phyloP scores from a whole-genome alignment of 2,113 vertebrate species.

The Rynchops niger region DNA sequence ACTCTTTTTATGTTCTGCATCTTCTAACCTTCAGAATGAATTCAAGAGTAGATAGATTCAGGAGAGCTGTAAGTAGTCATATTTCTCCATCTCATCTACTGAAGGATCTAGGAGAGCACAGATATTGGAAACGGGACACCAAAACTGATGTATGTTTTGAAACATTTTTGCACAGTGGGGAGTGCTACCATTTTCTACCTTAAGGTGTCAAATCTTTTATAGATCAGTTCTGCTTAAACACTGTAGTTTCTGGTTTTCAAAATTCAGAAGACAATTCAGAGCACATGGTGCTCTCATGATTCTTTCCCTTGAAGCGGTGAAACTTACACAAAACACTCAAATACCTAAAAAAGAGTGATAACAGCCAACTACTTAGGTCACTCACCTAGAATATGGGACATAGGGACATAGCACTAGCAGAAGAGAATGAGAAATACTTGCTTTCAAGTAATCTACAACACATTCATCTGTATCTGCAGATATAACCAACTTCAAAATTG shows the following conservation, averaged over 20 bases:
- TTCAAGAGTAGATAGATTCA: background rate
- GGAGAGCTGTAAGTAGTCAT: background rate
- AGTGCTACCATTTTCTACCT: background rate
- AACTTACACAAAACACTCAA: background rate
- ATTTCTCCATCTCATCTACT: background rate
- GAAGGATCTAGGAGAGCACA: background rate
- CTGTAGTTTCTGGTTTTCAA: background rate
- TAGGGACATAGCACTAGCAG: background rate
- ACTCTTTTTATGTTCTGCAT: background rate
- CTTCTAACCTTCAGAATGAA: background rate
- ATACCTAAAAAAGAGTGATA: background rate
- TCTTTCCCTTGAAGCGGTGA: background rate
- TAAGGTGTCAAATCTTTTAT: background rate
- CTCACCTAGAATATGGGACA: background rate
- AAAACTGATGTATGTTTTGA: background rate
- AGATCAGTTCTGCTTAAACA: background rate
- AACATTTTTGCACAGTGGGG: background rate
- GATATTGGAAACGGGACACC: background rate
- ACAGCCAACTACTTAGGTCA: background rate
- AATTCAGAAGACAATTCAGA: background rate
- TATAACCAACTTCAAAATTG: background rate
- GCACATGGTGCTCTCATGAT: background rate
- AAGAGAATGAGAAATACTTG: background rate
- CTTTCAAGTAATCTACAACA: background rate
- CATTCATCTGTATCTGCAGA: background rate